Evolutionary conservation across 1,140 invertebrate genomes (phyloP), one percentile per base, ranked within the genome.

Genomic region (Halyomorpha halys): DNA sequence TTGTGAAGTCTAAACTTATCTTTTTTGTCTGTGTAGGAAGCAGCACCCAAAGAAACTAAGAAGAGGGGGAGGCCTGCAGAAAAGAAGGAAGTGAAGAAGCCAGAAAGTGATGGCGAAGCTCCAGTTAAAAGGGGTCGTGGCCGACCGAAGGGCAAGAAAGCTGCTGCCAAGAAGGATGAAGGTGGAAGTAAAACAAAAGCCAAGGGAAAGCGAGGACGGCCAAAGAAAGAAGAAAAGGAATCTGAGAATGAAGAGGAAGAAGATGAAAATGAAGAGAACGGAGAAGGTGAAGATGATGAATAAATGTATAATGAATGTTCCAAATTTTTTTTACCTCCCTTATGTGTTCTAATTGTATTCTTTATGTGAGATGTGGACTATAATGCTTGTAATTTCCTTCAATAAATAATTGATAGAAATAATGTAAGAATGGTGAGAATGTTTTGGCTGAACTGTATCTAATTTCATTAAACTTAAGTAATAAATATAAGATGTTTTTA

Each of bases 121-220:
- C 59, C 59, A 44, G 59, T 60, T 4, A 60, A 60, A 23, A 44
- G 59, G 39, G 59, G 59, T 39, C 30, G 59, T n/a, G 59, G 59
- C 6, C 9, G 59, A 18, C 59, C 59, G 0, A 34, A 34, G 21
- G 30, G 30, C 18, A 25, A 25, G 23, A 56, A 21, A 16, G 15
- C 18, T 8, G 53, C 53, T 1, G 39, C 59, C 3, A 18, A 25
- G 13, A 60, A 60, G 16, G 34, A 60, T 25, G 39, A 39, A n/a
- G 54, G n/a, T 8, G 25, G 15, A 19, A 60, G 34, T 34, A 25
- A 25, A 25, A 44, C 27, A 16, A 23, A n/a, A n/a, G 53, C 21
- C 53, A 56, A 56, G 21, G 53, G 53, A n/a, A 39, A 44, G 30
- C 30, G 59, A 23, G 59, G 59, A 6, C 30, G 59, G 11, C 59